These are phyloP conservation scores for Tiliqua scincoides DNA, from an alignment of 2,113 vertebrate species.

Conservation along the genomic window DNA sequence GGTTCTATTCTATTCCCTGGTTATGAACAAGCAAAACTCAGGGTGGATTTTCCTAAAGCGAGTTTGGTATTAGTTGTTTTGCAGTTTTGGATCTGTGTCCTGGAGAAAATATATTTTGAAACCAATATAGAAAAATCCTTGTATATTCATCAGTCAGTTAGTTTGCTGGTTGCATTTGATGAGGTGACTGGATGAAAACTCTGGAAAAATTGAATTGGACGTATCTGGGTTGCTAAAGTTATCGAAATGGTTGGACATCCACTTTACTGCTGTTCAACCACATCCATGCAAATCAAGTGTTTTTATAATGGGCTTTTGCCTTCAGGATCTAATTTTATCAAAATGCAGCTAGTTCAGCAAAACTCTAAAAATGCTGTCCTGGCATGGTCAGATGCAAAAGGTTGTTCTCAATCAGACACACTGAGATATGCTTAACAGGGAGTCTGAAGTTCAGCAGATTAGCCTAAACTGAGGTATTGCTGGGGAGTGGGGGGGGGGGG, in stretches of 20 bases:
- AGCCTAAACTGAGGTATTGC: neutral
- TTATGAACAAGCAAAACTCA: neutral
- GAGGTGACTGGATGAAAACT: neutral
- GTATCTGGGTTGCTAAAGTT: neutral
- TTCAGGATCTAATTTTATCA: too few species aligned
- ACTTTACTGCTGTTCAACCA: neutral
- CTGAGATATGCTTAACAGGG: neutral
- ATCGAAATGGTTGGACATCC: neutral
- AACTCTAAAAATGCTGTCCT: neutral
- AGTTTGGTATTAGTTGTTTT: neutral
- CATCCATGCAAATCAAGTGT: neutral
- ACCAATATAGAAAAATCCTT: neutral
- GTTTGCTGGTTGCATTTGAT: neutral
- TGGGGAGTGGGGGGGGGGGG: too few species aligned
- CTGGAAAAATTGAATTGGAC: neutral
- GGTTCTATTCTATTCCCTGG: neutral
- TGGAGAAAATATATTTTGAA: neutral
- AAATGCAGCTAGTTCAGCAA: neutral
- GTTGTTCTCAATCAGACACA: fast-evolving
- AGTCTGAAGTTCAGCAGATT: neutral
- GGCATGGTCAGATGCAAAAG: neutral
- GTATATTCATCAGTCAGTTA: neutral
- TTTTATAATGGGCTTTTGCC: neutral
- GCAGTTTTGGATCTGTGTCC: neutral
- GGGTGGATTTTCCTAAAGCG: neutral